phyloP scores from a whole-genome alignment of 2,888 invertebrate species.

The Drosophila neonasuta region DNA sequence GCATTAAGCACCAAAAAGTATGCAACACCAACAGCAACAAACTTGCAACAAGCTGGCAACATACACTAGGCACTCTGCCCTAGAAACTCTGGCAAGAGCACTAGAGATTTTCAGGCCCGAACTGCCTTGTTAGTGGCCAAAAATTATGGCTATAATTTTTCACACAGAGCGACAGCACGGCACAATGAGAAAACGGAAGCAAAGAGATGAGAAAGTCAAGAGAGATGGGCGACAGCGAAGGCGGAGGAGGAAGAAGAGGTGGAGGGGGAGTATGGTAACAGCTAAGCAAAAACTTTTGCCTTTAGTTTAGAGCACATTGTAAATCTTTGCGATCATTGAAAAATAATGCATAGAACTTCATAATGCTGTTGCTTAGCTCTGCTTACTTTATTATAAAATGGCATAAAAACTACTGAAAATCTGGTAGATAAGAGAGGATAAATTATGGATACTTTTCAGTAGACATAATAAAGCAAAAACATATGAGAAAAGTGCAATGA shows the following conservation, averaged over 20 bases:
- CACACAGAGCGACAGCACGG: constrained; percentile 44
- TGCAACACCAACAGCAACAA: constrained; percentile 31
- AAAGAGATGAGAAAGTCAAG: constrained; percentile 4
- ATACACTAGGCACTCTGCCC: constrained; percentile 20
- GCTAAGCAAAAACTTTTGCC: constrained; percentile 38
- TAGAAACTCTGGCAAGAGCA: constrained; percentile 7
- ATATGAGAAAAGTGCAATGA: neutral
- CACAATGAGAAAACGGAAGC: constrained; percentile 2
- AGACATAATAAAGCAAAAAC: too few species aligned
- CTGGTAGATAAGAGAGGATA: neutral
- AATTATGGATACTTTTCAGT: neutral
- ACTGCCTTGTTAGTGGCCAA: constrained; percentile 63
- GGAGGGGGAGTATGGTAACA: neutral
- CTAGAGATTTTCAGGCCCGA: constrained; percentile 34
- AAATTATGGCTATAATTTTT: constrained; percentile 72
- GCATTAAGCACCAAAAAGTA: constrained; percentile 62
- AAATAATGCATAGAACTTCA: constrained; percentile 35
- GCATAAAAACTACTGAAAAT: neutral
- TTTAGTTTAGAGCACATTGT: constrained; percentile 30
- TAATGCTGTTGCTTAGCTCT: neutral
- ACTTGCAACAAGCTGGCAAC: constrained; percentile 46
- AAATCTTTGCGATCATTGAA: constrained; percentile 52
- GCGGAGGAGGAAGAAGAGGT: neutral
- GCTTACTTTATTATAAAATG: neutral
- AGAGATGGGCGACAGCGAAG: neutral